Base-by-base conservation (phyloP, 2,888 invertebrate species). In the Petrolisthes cinctipes region DNA sequence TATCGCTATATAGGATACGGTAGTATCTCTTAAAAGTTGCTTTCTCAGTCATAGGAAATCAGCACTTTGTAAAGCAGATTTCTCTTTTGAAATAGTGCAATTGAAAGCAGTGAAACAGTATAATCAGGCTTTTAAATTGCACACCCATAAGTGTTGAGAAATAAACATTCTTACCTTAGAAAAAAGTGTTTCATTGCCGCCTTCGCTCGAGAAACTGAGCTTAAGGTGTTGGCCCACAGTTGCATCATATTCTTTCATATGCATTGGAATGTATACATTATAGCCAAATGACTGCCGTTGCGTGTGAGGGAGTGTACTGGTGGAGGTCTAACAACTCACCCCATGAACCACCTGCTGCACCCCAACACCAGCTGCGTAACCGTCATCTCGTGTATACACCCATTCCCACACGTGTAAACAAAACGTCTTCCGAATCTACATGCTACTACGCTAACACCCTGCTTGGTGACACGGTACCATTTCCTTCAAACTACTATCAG, bases 231-330 rank as follows among this genome's bases (percentile, higher is more conserved):
- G n/a, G 68, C 71, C 71, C 56, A 73, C 53, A 82, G 71, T 66
- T 82, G 73, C 71, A 66, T 78, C 61, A 84, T 7, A 66, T 57
- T 23, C 6, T 11, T 53, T 56, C 56, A 11, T 56, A 6, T n/a
- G 23, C 6, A 56, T 57, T 23, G 57, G 56, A 83, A 83, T 87
- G 83, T 54, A 71, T 6, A 56, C 14, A 37, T 37, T 37, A 23
- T 83, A 66, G 17, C 87, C 83, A 56, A 68, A 83, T 87, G 87
- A 78, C 87, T 68, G 71, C 80, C 61, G 83, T 83, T 80, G 83
- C 87, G 53, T 53, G 82, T 68, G 83, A 87, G 23, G 80, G 79
- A 73, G 78, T 82, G 83, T 80, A 75, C 71, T n/a, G 83, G 83
- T 87, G 83, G 87, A 83, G 83, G 73, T 51, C 71, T 68, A 87